phyloP scores from a whole-genome alignment of 2,113 vertebrate genomes.

The Solea senegalensis region DNA sequence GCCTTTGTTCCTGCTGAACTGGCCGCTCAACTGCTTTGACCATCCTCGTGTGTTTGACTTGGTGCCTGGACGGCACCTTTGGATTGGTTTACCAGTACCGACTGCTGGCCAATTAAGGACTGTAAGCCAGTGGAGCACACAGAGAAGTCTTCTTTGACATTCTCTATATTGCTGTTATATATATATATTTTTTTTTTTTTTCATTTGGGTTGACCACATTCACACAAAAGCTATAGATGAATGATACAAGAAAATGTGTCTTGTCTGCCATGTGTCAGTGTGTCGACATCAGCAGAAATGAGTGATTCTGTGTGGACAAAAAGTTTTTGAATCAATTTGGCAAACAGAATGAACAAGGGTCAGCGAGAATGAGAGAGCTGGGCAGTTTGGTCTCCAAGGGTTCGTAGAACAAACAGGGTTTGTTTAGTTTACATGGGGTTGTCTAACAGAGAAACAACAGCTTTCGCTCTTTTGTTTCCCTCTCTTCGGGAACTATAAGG shows the following conservation, averaged over 20 bases:
- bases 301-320: conserved; percentile 10
- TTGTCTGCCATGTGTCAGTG: conserved; percentile 3
- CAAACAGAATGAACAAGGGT: conserved; percentile 3
- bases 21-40: conserved; percentile 9
- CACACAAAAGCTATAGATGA: conserved; percentile 16
- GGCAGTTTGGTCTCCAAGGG: conserved; percentile 13
- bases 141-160: not conserved
- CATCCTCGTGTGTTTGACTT: conserved; percentile 25
- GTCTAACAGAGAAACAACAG: conserved; percentile 7
- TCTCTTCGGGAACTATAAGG: conserved; percentile 8
- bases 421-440: conserved; percentile 33
- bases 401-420: conserved; percentile 18
- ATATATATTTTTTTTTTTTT: conserved; percentile 1
- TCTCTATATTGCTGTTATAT: not conserved
- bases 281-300: conserved; percentile 33
- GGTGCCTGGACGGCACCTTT: conserved; percentile 3
- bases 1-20: conserved; percentile 7
- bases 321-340: conserved; percentile 11
- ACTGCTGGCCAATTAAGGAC: conserved; percentile 4
- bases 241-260: conserved; percentile 15
- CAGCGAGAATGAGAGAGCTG: conserved; percentile 6
- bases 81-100: conserved; percentile 13
- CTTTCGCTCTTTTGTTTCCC: conserved; percentile 31
- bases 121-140: conserved; percentile 10
- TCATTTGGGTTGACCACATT: not conserved